Conservation (phyloP, 1,140 invertebrate species). For the Armadillidium nasatum region DNA sequence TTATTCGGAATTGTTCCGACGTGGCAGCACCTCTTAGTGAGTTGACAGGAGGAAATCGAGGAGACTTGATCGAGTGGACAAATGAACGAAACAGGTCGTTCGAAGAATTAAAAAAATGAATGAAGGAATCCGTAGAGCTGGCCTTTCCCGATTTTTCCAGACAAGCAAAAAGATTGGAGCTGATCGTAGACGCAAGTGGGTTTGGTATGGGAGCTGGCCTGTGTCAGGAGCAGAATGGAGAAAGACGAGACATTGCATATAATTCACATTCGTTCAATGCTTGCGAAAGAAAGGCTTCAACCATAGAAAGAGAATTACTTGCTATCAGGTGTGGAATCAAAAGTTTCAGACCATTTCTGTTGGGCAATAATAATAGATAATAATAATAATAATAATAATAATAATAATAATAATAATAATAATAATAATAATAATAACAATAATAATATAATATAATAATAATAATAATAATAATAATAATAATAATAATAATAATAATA, state of each 20-base stretch:
- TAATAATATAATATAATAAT: too few species aligned
- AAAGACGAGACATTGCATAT: neutral
- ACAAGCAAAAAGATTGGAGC: neutral
- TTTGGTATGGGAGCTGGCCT: neutral
- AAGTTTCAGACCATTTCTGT: conserved; percentile 10
- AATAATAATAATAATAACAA: too few species aligned
- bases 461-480: too few species aligned
- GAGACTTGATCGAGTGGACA: neutral
- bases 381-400: too few species aligned
- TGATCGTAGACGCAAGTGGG: neutral
- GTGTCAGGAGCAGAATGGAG: neutral
- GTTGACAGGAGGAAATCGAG: neutral
- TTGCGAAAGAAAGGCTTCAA: conserved; percentile 14
- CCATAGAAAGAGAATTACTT: conserved; percentile 4
- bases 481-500: too few species aligned
- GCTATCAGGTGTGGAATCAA: neutral
- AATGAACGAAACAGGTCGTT: neutral
- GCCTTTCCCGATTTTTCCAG: neutral
- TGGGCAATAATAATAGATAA: neutral
- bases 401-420: too few species aligned
- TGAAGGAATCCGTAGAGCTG: neutral
- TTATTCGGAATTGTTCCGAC: neutral
- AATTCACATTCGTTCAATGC: conserved; percentile 6
- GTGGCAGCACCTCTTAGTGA: neutral
- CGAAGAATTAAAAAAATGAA: neutral